Base-by-base conservation (phyloP, 2,113 vertebrate genomes). In the Nothobranchius furzeri region DNA sequence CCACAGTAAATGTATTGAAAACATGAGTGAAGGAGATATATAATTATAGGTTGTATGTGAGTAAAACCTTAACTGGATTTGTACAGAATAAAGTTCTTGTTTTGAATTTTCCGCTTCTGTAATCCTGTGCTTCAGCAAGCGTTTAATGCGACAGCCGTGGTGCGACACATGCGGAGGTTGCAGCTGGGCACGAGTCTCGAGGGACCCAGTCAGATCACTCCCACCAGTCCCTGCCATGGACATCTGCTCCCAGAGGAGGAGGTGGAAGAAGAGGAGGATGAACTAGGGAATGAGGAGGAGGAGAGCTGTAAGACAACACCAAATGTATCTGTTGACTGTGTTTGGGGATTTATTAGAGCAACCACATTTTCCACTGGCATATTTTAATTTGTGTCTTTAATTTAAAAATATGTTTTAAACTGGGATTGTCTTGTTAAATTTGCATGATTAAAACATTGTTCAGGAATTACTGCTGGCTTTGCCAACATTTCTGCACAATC, bases 81-180 rank as follows among this genome's bases (percentile, higher is more conserved):
- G 7, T 17, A 8, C 2, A 17, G 6, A n/a, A 8, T 1, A 4
- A 14, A 4, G 47, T 7, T 48, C 4, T 14, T 14, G 9, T 14
- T 43, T 47, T 55, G 40, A 30, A 36, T 6, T 47, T 4, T 30
- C 0, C 1, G 4, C 30, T 6, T 42, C 25, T 17, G 37, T 37
- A 9, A 6, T 37, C 9, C n/a, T 56, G 7, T 30, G 24, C 45
- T 64, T 43, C 81, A 99, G 98, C 98, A 98, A 98, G 98, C 98
- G 13, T 99, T 99, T 90, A 99, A 99, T 0, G 97, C 97, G 85
- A 99, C 97, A 9, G 98, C 95, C 0, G 97, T 99, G 86, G 95
- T 98, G 58, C 88, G 97, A 65, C 98, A 99, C 91, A 99, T 99
- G 97, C 88, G 96, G 84, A 95, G 91, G 86, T 87, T 99, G 79